A percentile compares a stretch with the other conserved stretches of the same genome.
Evolutionary conservation across 2,888 invertebrate genomes (phyloP).

Genomic region (Sarcophaga caerulescens): DNA sequence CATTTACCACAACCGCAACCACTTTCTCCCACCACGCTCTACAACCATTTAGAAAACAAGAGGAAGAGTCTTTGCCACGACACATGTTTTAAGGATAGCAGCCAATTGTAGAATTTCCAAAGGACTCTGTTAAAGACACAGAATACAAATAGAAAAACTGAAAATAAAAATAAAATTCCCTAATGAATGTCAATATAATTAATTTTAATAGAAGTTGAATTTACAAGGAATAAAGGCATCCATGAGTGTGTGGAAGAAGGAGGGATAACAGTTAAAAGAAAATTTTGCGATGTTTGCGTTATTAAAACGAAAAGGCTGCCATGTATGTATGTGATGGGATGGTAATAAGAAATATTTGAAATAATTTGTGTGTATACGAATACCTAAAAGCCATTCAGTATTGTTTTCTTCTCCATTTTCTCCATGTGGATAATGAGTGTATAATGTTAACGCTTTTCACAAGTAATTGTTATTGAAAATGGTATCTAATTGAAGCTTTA

Average conservation of each 20-base stretch:
- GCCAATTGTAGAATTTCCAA: constrained; percentile 50
- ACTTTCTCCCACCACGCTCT: background rate
- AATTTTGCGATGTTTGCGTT: background rate
- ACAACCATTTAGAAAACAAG: no score
- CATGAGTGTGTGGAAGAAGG: background rate
- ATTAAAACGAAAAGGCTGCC: constrained; percentile 42
- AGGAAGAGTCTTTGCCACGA: constrained; percentile 29
- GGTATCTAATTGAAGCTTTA: background rate
- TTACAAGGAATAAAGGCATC: background rate
- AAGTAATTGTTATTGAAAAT: constrained; percentile 38
- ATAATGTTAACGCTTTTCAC: constrained; percentile 32
- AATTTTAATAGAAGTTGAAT: constrained; percentile 61
- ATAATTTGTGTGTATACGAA: background rate
- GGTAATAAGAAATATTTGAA: background rate
- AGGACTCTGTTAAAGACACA: constrained; percentile 37
- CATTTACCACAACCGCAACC: constrained; percentile 26
- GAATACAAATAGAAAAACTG: background rate
- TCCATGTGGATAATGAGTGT: constrained; percentile 11
- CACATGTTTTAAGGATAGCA: constrained; percentile 43
- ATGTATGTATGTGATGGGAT: background rate
- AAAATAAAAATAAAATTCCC: constrained; percentile 38
- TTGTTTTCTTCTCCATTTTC: constrained; percentile 2
- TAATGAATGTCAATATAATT: constrained; percentile 67
- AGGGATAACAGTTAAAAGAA: no score
- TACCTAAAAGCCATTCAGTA: background rate